phyloP scores from a whole-genome alignment of 1,140 invertebrate species.

The Bombus terrestris region DNA sequence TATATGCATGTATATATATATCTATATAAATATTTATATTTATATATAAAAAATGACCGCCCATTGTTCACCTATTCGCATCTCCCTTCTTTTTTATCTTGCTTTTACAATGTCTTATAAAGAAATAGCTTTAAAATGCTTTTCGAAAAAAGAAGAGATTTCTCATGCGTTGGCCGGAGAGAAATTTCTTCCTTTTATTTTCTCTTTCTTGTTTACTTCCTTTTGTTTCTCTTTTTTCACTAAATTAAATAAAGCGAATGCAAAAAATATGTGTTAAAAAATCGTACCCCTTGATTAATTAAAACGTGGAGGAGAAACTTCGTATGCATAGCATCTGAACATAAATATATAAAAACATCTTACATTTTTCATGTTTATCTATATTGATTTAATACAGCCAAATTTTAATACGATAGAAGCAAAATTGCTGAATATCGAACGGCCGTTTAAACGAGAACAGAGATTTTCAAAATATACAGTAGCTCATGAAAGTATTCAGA shows the following conservation, averaged over 20 bases:
- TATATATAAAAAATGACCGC: constrained; percentile 56
- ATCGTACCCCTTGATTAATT: constrained; percentile 58
- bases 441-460: background rate
- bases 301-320: constrained; percentile 73
- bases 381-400: background rate
- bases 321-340: background rate
- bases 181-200: constrained; percentile 44
- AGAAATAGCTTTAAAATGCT: constrained; percentile 12
- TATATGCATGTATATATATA: background rate
- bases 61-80: constrained; percentile 49
- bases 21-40: constrained; percentile 40
- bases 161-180: constrained; percentile 33
- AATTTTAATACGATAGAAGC: background rate
- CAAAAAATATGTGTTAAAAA: constrained; percentile 31
- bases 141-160: background rate
- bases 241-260: constrained; percentile 41
- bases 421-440: constrained; percentile 4
- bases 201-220: background rate
- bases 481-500: background rate
- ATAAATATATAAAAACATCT: background rate
- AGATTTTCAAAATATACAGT: background rate
- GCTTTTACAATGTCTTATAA: constrained; percentile 22
- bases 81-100: constrained; percentile 7
- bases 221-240: constrained; percentile 3
- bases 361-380: background rate